Conservation (phyloP, 2,113 vertebrate species). For the Oreocharis arfaki region DNA sequence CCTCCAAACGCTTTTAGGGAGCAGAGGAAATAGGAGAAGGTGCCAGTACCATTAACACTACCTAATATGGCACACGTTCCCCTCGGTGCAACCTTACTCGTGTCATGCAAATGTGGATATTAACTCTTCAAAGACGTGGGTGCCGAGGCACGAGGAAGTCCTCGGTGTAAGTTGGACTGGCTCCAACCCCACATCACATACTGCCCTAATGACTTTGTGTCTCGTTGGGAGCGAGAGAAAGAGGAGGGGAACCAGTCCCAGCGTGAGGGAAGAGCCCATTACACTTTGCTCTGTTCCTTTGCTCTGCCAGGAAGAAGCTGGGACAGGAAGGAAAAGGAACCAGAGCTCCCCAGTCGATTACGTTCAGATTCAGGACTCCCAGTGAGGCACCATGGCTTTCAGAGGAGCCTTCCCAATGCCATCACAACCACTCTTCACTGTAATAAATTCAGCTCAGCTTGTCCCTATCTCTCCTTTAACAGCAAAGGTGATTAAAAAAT, state of each 20-base stretch:
- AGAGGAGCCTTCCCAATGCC: neutral
- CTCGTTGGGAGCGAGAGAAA: neutral
- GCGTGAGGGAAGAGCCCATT: neutral
- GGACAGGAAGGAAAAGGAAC: neutral
- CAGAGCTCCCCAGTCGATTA: neutral
- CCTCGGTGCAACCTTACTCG: neutral
- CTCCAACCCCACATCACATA: constrained; percentile 21
- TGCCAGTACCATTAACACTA: constrained; percentile 13
- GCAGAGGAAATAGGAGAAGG: constrained; percentile 35
- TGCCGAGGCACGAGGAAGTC: neutral
- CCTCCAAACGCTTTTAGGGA: neutral
- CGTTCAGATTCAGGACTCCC: neutral
- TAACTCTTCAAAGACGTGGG: neutral
- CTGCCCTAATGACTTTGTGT: neutral
- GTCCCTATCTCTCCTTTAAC: neutral
- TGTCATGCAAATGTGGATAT: neutral
- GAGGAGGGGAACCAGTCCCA: neutral
- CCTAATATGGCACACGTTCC: neutral
- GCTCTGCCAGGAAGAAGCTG: neutral
- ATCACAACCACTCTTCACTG: neutral
- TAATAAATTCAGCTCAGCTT: neutral
- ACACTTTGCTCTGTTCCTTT: neutral
- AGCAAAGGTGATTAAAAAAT: neutral
- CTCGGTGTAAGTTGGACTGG: neutral
- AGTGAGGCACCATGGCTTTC: neutral